Evolutionary conservation across 2,888 invertebrate species (phyloP).

Genomic region (Carcina quercana): DNA sequence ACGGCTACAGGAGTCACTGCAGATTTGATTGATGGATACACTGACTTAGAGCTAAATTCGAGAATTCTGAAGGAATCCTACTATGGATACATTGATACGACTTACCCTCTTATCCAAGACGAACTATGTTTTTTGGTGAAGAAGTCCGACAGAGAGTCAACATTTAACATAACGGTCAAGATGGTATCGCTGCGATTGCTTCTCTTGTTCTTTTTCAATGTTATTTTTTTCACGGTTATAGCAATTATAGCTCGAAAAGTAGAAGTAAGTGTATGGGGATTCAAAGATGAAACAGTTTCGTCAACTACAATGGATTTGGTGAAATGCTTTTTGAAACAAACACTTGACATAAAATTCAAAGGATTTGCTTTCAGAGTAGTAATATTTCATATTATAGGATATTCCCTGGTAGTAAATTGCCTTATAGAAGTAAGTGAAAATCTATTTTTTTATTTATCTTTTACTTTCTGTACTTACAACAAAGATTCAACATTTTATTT

Average conservation of each 20-base stretch:
- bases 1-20: slow-evolving; percentile 62
- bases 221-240: slow-evolving; percentile 32
- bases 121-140: slow-evolving; percentile 72
- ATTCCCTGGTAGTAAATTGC: slow-evolving; percentile 57
- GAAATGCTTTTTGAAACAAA: slow-evolving; percentile 60
- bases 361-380: slow-evolving; percentile 50
- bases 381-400: slow-evolving; percentile 43
- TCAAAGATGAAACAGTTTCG: slow-evolving; percentile 29
- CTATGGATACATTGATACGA: slow-evolving; percentile 64
- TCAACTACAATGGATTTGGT: slow-evolving; percentile 42
- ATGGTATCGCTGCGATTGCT: slow-evolving; percentile 46
- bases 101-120: slow-evolving; percentile 68
- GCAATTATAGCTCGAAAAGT: slow-evolving; percentile 36
- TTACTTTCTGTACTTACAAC: background rate
- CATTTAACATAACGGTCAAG: slow-evolving; percentile 54
- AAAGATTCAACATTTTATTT: slow-evolving; percentile 19
- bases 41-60: slow-evolving; percentile 70
- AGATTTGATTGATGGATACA: slow-evolving; percentile 61
- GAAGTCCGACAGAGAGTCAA: slow-evolving; percentile 60
- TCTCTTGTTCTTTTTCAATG: slow-evolving; percentile 35
- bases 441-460: no score
- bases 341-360: slow-evolving; percentile 46
- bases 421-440: slow-evolving; percentile 57
- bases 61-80: slow-evolving; percentile 68
- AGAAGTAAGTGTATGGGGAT: slow-evolving; percentile 38